These are phyloP conservation scores for Paracentrotus lividus DNA, from an alignment of 53 echinoderm and acorn worm species.

Conservation along the genomic window DNA sequence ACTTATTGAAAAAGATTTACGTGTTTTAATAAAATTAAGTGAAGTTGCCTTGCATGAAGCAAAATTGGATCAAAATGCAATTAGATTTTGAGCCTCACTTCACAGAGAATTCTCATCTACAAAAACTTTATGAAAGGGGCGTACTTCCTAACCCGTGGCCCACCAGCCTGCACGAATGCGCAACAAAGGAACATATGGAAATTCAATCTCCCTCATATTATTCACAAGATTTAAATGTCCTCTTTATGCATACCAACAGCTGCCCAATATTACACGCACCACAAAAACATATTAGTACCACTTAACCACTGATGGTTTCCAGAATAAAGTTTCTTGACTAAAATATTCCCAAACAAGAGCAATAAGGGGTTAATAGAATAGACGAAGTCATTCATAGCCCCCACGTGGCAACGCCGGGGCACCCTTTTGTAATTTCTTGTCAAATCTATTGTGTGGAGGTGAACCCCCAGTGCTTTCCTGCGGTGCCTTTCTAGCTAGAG, in stretches of 20 bases:
- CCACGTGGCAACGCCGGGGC: constrained; percentile 13
- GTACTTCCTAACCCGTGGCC: background rate
- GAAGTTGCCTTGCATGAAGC: background rate
- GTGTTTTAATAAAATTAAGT: background rate
- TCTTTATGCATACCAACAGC: constrained; percentile 35
- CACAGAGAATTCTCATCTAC: background rate
- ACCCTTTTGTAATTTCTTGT: constrained; percentile 23
- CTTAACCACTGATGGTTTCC: constrained; percentile 44
- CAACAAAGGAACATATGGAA: constrained; percentile 44
- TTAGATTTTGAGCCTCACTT: background rate
- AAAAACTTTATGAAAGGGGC: constrained; percentile 8
- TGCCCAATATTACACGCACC: constrained; percentile 5
- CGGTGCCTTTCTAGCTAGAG: constrained; percentile 45
- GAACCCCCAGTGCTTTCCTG: constrained; percentile 33
- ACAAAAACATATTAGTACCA: constrained; percentile 53
- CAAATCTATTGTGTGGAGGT: constrained; percentile 14
- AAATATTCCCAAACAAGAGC: constrained; percentile 46
- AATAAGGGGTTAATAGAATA: constrained; percentile 9
- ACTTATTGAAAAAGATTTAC: background rate
- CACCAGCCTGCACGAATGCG: background rate
- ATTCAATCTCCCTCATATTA: constrained; percentile 15
- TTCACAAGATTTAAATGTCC: constrained; percentile 47
- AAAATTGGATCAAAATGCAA: constrained; percentile 11
- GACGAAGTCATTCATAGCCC: constrained; percentile 38
- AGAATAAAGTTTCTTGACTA: background rate